Conservation (phyloP, 2,113 vertebrate genomes). For the Otolemur garnettii region DNA sequence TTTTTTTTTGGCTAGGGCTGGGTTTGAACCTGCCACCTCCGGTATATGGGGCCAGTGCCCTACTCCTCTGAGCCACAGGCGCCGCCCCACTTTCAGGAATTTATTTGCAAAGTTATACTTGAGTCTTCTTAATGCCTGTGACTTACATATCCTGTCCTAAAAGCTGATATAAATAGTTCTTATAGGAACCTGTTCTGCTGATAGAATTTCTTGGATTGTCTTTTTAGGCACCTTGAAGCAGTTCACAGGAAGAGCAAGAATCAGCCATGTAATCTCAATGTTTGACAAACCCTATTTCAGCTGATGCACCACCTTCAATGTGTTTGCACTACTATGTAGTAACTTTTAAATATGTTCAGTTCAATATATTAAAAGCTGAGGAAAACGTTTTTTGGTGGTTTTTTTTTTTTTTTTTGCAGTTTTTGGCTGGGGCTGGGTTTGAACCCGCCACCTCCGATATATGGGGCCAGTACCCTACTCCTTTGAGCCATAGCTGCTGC, state of each 20-base stretch:
- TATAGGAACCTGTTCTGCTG: neutral
- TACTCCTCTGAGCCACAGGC: too few species aligned
- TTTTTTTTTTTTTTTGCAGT: too few species aligned
- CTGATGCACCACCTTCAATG: neutral
- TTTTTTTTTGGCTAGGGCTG: too few species aligned
- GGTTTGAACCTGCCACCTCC: too few species aligned
- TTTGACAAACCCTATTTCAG: neutral
- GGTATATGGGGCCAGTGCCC: too few species aligned
- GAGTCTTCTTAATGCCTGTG: neutral
- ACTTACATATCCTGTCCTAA: neutral
- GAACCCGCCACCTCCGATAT: too few species aligned
- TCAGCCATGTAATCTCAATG: neutral
- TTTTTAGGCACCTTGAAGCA: neutral
- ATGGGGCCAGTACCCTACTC: too few species aligned
- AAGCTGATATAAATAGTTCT: conserved; percentile 4
- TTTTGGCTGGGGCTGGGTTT: too few species aligned
- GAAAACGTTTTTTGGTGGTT: neutral
- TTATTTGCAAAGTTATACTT: neutral
- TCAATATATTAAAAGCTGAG: neutral
- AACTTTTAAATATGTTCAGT: neutral
- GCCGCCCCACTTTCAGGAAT: neutral
- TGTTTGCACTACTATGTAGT: neutral
- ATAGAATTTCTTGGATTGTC: neutral
- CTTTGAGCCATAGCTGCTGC: too few species aligned
- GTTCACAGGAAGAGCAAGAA: neutral